Percentiles rank a stretch among this genome's conserved stretches.
phyloP scores from a whole-genome alignment of 2,797 vertebrate genomes.

The Gymnoscopelus braueri region DNA sequence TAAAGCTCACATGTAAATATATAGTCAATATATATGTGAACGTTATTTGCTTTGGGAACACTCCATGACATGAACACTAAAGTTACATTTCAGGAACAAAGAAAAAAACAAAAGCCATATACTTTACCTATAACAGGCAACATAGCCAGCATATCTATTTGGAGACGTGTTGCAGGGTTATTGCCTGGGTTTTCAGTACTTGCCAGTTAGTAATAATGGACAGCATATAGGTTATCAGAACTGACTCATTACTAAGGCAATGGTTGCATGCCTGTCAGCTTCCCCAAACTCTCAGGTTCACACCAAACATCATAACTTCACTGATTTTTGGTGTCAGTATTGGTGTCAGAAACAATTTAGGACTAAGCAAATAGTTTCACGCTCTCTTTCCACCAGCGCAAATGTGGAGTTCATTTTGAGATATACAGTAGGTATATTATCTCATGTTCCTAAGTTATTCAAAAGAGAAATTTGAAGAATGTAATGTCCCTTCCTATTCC shows the following conservation, averaged over 20 bases:
- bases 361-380: slow-evolving; percentile 1
- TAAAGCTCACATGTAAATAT: not conserved
- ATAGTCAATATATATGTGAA: no score
- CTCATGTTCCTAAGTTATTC: slow-evolving; percentile 5
- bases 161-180: no score
- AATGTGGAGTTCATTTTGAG: slow-evolving; percentile 3
- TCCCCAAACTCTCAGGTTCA: slow-evolving; percentile 27
- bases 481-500: slow-evolving; percentile 52
- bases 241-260: no score
- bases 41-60: slow-evolving; percentile 5
- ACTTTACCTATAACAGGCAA: not conserved
- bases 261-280: slow-evolving; percentile 5
- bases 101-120: slow-evolving; percentile 9
- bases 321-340: not conserved
- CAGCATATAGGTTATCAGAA: no score
- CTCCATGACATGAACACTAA: not conserved
- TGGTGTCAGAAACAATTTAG: not conserved
- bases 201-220: no score
- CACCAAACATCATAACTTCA: slow-evolving; percentile 18
- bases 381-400: not conserved
- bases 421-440: not conserved
- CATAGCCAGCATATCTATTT: no score
- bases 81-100: slow-evolving; percentile 9
- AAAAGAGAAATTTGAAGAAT: slow-evolving; percentile 28
- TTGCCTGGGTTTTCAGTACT: no score